phyloP scores from a whole-genome alignment of 2,888 invertebrate species.

The Diarsia dahlii region DNA sequence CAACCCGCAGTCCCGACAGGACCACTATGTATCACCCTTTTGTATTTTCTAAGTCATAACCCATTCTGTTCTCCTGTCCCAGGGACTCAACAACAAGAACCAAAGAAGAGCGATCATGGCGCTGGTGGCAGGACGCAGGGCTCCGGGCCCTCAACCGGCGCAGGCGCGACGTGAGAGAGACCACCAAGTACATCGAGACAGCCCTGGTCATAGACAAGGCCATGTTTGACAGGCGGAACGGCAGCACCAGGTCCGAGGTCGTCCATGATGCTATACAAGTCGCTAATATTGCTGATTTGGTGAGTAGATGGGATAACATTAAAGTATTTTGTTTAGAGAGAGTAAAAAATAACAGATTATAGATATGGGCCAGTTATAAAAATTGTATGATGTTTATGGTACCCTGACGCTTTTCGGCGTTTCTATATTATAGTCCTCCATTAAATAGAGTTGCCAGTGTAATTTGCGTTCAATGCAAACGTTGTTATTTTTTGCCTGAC shows the following conservation, averaged over 20 bases:
- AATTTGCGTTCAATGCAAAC: background rate
- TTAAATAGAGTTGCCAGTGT: background rate
- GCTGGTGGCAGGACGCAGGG: constrained; percentile 85
- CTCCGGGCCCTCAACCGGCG: constrained; percentile 80
- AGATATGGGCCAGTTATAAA: too few species aligned
- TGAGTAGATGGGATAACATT: constrained; percentile 86
- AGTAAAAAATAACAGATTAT: too few species aligned
- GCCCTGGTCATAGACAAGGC: constrained; percentile 99
- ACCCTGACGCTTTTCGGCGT: background rate
- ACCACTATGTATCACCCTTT: too few species aligned
- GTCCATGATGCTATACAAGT: constrained; percentile 99
- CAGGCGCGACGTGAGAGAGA: constrained; percentile 95
- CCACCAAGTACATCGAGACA: constrained; percentile 98
- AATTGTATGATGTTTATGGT: background rate
- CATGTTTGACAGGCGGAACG: constrained; percentile 98
- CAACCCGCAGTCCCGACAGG: too few species aligned
- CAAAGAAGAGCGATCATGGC: constrained; percentile 80
- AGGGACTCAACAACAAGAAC: constrained; percentile 73
- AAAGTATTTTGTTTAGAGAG: too few species aligned
- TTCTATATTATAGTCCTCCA: background rate
- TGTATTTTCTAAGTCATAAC: background rate
- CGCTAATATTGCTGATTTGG: constrained; percentile 99
- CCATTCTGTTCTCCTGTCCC: constrained; percentile 4
- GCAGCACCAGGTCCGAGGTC: constrained; percentile 96
- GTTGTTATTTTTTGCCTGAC: background rate